These are phyloP conservation scores for Azorinus chamasolen DNA, from an alignment of 2,888 invertebrate species.

Conservation along the genomic window DNA sequence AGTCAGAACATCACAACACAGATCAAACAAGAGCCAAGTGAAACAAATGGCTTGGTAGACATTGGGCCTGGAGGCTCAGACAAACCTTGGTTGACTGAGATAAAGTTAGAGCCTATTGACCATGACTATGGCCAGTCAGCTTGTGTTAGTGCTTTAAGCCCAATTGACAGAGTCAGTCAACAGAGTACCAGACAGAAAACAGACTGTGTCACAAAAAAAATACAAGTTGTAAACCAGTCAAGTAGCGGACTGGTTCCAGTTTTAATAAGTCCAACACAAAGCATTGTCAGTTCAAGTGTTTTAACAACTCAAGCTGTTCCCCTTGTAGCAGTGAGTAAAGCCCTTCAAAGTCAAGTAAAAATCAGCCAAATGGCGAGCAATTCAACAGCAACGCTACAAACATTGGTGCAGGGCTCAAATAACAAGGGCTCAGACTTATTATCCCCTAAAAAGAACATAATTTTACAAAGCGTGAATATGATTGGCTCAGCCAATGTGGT, in stretches of 20 bases:
- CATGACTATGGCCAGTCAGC: constrained; percentile 48
- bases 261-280: constrained; percentile 15
- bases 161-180: too few species aligned
- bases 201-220: too few species aligned
- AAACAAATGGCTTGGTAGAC: not conserved
- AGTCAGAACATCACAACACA: not conserved
- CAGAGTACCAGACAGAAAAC: too few species aligned
- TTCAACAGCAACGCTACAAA: too few species aligned
- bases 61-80: not conserved
- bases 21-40: constrained; percentile 40
- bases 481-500: too few species aligned
- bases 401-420: too few species aligned
- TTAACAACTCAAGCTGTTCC: constrained; percentile 42
- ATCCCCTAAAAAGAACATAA: too few species aligned
- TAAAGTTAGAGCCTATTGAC: constrained; percentile 58
- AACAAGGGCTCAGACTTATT: too few species aligned
- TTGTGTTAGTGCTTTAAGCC: not conserved
- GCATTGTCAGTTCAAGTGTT: constrained; percentile 37
- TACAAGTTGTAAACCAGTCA: too few species aligned
- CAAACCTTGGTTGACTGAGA: constrained; percentile 9
- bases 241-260: not conserved
- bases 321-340: not conserved
- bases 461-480: too few species aligned
- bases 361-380: too few species aligned
- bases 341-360: too few species aligned